These are phyloP conservation scores for Beroe forskalii DNA, from an alignment of 37 sponge, comb jelly and placozoan species.

Conservation along the genomic window DNA sequence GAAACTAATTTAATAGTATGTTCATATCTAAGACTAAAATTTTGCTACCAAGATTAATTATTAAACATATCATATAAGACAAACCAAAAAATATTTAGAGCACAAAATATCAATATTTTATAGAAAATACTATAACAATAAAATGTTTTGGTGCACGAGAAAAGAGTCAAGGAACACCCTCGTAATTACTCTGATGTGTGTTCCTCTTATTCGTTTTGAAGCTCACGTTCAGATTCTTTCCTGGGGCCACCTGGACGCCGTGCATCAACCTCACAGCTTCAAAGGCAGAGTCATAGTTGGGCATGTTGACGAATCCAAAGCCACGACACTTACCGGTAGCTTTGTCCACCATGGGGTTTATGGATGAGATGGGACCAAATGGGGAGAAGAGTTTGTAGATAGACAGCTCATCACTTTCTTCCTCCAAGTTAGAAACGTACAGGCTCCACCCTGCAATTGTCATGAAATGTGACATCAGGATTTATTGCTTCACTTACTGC, in stretches of 20 bases:
- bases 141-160: background rate
- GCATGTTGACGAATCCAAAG: conserved; percentile 94
- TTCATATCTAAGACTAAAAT: no score
- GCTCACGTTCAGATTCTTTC: conserved; percentile 38
- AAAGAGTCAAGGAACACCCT: background rate
- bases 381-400: conserved; percentile 89
- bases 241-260: conserved; percentile 29
- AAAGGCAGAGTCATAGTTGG: conserved; percentile 85
- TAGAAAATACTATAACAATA: background rate
- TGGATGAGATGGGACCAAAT: conserved; percentile 83
- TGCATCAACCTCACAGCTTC: conserved; percentile 66
- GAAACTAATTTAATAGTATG: no score
- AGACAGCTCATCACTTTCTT: conserved; percentile 70
- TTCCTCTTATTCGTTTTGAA: conserved; percentile 36
- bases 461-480: no score
- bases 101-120: background rate
- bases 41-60: no score
- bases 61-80: no score
- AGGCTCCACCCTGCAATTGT: conserved; percentile 71
- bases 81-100: background rate
- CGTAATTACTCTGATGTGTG: background rate
- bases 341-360: conserved; percentile 75
- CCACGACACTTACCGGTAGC: conserved; percentile 74
- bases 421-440: conserved; percentile 85
- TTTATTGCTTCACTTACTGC: no score